These are phyloP conservation scores for Calidris pugnax DNA, from an alignment of 2,113 vertebrate genomes.

Conservation along the genomic window DNA sequence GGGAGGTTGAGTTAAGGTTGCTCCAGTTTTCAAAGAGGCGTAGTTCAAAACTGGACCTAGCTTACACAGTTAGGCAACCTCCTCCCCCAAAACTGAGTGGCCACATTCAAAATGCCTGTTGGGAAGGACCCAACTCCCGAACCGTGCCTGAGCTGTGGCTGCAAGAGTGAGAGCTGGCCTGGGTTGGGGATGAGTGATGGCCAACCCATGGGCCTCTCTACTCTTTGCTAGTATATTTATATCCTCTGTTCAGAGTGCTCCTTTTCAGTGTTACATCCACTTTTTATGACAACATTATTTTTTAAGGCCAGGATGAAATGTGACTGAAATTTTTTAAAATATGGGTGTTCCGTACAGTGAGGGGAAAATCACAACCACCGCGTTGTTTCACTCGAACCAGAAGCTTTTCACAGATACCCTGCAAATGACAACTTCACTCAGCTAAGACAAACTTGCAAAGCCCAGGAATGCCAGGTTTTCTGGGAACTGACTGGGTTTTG, in stretches of 20 bases:
- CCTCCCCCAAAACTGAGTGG: not conserved
- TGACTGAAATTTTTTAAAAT: not conserved
- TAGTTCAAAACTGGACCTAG: not conserved
- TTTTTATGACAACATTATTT: not conserved
- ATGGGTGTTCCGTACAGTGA: not conserved
- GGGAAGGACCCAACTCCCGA: not conserved
- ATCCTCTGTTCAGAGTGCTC: not conserved
- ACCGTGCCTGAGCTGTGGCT: rapidly evolving
- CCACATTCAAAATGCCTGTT: not conserved
- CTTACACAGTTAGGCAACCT: not conserved
- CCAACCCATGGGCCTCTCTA: not conserved
- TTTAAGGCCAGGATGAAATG: not conserved
- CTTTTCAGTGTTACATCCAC: not conserved
- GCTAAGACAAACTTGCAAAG: not conserved
- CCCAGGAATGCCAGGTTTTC: not conserved
- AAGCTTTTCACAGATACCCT: not conserved
- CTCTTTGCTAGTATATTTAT: not conserved
- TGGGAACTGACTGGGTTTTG: slow-evolving; percentile 7
- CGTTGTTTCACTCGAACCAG: not conserved
- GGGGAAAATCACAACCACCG: not conserved
- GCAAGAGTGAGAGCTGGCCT: not conserved
- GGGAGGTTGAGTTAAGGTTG: not conserved
- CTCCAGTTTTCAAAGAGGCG: not conserved
- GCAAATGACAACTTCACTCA: not conserved
- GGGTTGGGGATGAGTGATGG: not conserved